Base-by-base conservation (phyloP, 2,888 invertebrate genomes). In the Rotaria socialis region DNA sequence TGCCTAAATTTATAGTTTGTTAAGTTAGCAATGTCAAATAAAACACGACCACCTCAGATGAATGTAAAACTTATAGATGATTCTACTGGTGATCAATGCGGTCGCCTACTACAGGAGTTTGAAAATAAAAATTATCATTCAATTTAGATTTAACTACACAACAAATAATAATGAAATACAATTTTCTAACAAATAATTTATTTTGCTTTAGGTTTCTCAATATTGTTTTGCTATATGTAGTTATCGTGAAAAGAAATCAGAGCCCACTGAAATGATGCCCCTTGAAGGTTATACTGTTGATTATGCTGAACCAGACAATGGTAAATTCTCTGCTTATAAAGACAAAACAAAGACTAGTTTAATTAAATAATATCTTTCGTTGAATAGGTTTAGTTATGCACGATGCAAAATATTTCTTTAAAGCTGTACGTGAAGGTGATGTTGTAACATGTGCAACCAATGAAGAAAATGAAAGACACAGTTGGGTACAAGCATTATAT, bases 141-240 rank as follows among this genome's bases (percentile, higher is more conserved):
- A 10, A 47, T 47, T 10, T 47, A 10, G 7, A 47, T 47, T 10
- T 10, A 47, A 4, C 11, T 47, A 47, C 4, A 11, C 3, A 11
- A 52, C 52, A 52, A 8, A 16, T 8, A 3, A 16, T 16, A 52
- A 52, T 52, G 0, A 11, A 52, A 52, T 52, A 35, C 2, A 35
- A 35, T 1, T 35, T 35, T 35, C 14, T 52, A 16, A 11, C 4
- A 52, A 52, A 16, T 52, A 14, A 52, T 52, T 52, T 52, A 16
- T 52, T 14, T 52, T 35, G 85, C 2, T 75, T 75, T 88, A 92
- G 92, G 93, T 93, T 27, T 97, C 97, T 88, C 99, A 99, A 93
- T 99, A 99, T 92, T 98, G 98, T 67, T 99, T 99, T 93, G 98
- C 99, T 84, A 95, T 99, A 94, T 99, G 99, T 92, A 97, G 96